Base-by-base conservation (phyloP, 2,113 vertebrate species). In the Illadopsis cleaveri region DNA sequence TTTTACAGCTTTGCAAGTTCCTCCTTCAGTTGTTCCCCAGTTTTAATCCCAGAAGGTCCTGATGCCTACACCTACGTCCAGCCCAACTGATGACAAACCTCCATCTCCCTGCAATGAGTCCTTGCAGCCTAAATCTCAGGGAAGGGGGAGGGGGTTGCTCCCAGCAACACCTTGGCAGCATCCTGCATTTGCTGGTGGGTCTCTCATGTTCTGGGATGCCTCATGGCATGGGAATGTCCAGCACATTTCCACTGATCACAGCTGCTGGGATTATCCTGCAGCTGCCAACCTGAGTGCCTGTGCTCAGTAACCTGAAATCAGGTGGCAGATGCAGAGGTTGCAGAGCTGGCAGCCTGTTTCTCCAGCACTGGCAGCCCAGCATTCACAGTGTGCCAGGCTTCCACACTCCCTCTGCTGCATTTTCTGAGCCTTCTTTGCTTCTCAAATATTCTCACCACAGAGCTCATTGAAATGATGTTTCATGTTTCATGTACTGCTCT, bases 341-440 rank as follows among this genome's bases (percentile, higher is more conserved):
- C 79, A 71, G 15, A 56, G 61, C 57, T 77, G 81, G 40, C 35
- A 86, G 68, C 19, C 31, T 40, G 16, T 10, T 48, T 9, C 61
- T 30, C 20, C 51, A 45, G 1, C 2, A 5, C 40, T 35, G 17
- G 19, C 21, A 80, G 60, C 50, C 51, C 61, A 68, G 47, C 44
- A 20, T 20, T 56, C 7, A 2, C 47, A 37, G 5, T 0, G 33
- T 11, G 16, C 47, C 64, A 48, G 21, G 28, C 40, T 27, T 48
- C 30, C 65, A 60, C 37, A 9, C 7, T 2, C 30, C 16, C 40
- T 40, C 35, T 71, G 56, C n/a, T 81, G 42, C 0, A 0, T 37
- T 69, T 42, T 38, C 37, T 23, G 45, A 75, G n/a, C 21, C 35
- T 33, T 42, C 17, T 57, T 60, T 53, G 31, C 48, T 35, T 57